Base-by-base conservation (phyloP, 2,113 vertebrate species). In the Syrmaticus mikado region DNA sequence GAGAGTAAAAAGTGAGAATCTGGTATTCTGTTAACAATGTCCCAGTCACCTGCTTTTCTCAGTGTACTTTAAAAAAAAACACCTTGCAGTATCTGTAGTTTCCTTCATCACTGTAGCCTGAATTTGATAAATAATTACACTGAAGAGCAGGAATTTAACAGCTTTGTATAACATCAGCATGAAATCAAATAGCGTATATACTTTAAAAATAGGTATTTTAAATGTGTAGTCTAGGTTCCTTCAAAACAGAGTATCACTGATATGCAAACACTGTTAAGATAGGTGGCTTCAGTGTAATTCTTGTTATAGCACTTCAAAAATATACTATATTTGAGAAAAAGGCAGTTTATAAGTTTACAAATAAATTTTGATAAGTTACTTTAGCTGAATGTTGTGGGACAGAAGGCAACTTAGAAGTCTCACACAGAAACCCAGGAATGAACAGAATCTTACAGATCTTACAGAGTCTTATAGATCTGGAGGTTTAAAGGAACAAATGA, bases 141-240 rank as follows among this genome's bases (percentile, higher is more conserved):
- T 27, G 50, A 72, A 60, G 58, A 72, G 22, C 10, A 90, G 62
- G 57, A 94, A 73, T 50, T 96, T 76, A 95, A 36, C 38, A 94
- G 27, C 68, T 60, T 75, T 73, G 52, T 17, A 41, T 3, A 32
- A 58, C 34, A 18, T 53, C 45, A n/a, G 41, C 0, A 1, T 58
- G 57, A 68, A 43, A 70, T 0, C 3, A 6, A 86, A 73, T 2
- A 74, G 22, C 25, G 41, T 11, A 48, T 24, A 19, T 18, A 71
- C 12, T 73, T 89, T 36, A 71, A 74, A 82, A 92, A 70, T 2
- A 79, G n/a, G 68, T 16, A 65, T 81, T 87, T 85, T 82, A 68
- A 66, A 45, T 11, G 43, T 67, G 50, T 60, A 68, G 58, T 82
- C 78, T 38, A 81, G 22, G 78, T 85, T 52, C 70, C 55, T n/a